Evolutionary conservation across 2,797 vertebrate species (phyloP), one percentile per base, ranked within the genome.

Genomic region (Sciurus carolinensis): DNA sequence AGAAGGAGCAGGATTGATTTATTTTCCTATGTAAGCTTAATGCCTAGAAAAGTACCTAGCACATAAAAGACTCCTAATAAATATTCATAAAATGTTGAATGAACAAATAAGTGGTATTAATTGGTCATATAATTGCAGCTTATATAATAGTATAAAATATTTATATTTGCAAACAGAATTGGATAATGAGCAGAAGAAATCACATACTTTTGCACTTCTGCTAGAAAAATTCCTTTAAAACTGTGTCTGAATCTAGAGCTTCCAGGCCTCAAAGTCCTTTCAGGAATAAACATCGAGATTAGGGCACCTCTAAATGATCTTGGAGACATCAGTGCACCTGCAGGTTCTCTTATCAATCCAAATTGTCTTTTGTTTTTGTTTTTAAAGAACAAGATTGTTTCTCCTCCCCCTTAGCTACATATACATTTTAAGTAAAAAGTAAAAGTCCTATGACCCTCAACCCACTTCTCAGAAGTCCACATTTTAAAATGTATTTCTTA

Each of bases 61-160:
- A 72, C 36, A 80, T 33, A 91, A 67, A 26, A 95, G 59, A 20
- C 30, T 87, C 77, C 42, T 36, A 89, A 59, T 18, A 81, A 85
- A 59, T 81, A 84, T 73, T 92, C 39, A 85, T 79, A 86, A 81
- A 85, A 72, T 79, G 4, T 69, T 90, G 44, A 95, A 75, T 64
- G 24, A 73, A 88, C 75, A 72, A 96, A 90, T 92, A 82, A 79
- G 24, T 36, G 24, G 0, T 62, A 62, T 81, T 90, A 95, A 77
- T 62, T 81, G 47, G 30, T 69, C 30, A 72, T 77, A 76, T 71
- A 75, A 90, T 92, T 80, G 13, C 33, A 95, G 44, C 79, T 94
- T 64, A 86, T 80, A 50, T 79, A 95, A 82, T 44, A 69, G n/a
- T 64, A 80, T 90, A 87, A 81, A 95, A 90, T 79, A 88, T 92